Evolutionary conservation across 2,888 invertebrate species (phyloP), one percentile per base, ranked within the genome.

Genomic region (Erebia palarica): DNA sequence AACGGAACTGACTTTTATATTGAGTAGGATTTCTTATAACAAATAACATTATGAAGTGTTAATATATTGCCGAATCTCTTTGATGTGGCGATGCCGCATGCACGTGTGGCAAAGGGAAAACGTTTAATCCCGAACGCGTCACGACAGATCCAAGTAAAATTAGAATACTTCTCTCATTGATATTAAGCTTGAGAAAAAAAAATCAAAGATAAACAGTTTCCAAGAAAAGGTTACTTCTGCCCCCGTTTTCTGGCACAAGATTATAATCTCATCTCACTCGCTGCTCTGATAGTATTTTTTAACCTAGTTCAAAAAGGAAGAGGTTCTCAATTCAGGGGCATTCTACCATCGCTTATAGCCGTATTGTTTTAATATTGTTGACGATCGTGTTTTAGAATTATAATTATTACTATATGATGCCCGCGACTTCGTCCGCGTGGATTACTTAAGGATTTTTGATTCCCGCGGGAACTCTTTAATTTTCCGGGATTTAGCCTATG

Each of bases 1-100:
- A 63, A 63, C 63, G 63, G 63, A 63, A 63, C 49, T 18, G n/a
- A 60, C 61, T 47, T 63, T 63, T 47, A 63, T 63, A 63, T 49
- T 63, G 63, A 63, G 63, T 63, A 14, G 63, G 49, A 63, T 63
- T 63, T 63, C 63, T 63, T 49, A 63, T 63, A 63, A 61, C 61
- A 44, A 44, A 61, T 61, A 61, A 63, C 63, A 49, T 61, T 61
- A 61, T 61, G 63, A 63, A 18, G 63, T 63, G 63, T 63, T 63
- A 63, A 63, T 49, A 63, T 63, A 63, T 49, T 63, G 18, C 21
- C 63, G 63, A 47, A 21, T 21, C 47, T 13, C 47, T 63, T 63
- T 63, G 63, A 63, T 63, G 63, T 63, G 14, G 5, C 47, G 63
- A 2, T 9, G 47, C 11, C 13, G 49, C 18, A 4, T 42, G 42